Conservation (phyloP, 37 sponge, comb jelly and placozoan genomes). For the Aplysina aerophoba region DNA sequence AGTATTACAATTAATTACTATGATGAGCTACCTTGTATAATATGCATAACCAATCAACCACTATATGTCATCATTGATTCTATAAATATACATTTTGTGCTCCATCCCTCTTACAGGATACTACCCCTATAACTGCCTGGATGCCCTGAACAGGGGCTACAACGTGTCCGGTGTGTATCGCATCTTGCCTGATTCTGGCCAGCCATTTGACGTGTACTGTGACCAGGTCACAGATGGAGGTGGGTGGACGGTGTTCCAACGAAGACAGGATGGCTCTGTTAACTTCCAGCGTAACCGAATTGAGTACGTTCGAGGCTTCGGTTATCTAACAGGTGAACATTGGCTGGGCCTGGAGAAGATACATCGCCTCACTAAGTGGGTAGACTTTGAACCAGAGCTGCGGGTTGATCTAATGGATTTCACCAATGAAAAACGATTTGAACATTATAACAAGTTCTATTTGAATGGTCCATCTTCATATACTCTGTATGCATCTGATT, state of each 20-base stretch:
- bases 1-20: too few species aligned
- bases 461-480: neutral
- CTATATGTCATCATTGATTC: too few species aligned
- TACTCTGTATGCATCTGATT: neutral
- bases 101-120: neutral
- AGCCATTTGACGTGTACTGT: constrained; percentile 30
- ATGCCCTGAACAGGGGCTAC: constrained; percentile 10
- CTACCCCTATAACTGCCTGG: constrained; percentile 26
- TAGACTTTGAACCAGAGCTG: constrained; percentile 26
- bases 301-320: constrained; percentile 29
- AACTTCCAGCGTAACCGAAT: constrained; percentile 25
- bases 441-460: constrained; percentile 14
- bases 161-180: constrained; percentile 17
- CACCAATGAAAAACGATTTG: neutral
- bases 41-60: too few species aligned
- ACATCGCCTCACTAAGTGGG: constrained; percentile 10
- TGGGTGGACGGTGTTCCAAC: constrained; percentile 35
- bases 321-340: constrained; percentile 2
- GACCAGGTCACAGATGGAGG: constrained; percentile 38
- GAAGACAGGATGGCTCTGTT: constrained; percentile 28
- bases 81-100: too few species aligned
- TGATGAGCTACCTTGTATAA: too few species aligned
- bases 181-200: constrained; percentile 9
- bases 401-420: constrained; percentile 29
- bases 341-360: constrained; percentile 44